These are phyloP conservation scores for Pomacea canaliculata DNA, from an alignment of 2,888 invertebrate genomes.

Conservation along the genomic window DNA sequence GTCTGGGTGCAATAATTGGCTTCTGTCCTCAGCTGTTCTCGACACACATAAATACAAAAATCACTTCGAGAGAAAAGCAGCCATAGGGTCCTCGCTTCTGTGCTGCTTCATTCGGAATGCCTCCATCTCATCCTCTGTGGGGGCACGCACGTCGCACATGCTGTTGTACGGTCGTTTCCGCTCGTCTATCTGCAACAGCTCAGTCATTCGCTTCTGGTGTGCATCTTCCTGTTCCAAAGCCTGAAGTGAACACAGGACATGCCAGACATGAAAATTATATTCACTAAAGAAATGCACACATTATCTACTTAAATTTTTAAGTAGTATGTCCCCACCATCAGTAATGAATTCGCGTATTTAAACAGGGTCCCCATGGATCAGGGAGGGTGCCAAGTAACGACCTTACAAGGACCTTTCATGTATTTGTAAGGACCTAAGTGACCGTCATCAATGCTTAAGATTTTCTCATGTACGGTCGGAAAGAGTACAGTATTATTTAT, in stretches of 20 bases:
- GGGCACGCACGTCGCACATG: constrained; percentile 78
- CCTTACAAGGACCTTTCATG: no score
- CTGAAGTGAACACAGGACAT: constrained; percentile 35
- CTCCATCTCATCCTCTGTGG: constrained; percentile 92
- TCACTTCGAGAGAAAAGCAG: constrained; percentile 42
- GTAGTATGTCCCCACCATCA: not conserved
- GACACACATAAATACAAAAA: not conserved
- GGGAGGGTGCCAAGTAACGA: no score
- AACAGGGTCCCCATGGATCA: no score
- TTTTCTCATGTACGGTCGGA: no score
- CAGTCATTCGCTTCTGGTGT: constrained; percentile 74
- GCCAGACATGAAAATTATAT: not conserved
- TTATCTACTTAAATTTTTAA: not conserved
- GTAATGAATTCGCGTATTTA: not conserved
- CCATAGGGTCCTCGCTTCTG: constrained; percentile 86
- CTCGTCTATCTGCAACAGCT: constrained; percentile 83
- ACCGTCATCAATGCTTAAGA: no score
- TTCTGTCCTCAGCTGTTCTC: no score
- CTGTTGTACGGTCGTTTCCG: constrained; percentile 94
- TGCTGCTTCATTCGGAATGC: constrained; percentile 89
- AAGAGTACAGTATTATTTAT: no score
- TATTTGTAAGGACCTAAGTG: no score
- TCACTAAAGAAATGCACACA: not conserved
- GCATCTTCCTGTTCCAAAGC: constrained; percentile 61
- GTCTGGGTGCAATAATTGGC: no score